A percentile compares a stretch with the other conserved stretches of the same genome.
These are phyloP conservation scores for Percopsis transmontana DNA, from an alignment of 2,113 vertebrate species.

Conservation along the genomic window DNA sequence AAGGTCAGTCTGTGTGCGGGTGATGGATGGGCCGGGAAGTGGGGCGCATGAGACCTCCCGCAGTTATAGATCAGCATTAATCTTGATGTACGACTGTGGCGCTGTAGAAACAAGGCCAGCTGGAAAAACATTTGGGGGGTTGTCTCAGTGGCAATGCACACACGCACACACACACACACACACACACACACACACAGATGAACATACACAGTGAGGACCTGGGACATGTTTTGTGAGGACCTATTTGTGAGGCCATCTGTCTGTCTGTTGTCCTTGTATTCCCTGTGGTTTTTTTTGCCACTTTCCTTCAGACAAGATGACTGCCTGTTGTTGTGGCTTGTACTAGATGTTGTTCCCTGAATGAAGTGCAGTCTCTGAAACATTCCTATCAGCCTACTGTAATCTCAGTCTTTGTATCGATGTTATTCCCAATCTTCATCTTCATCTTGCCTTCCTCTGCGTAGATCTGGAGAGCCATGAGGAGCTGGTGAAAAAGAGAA, in stretches of 20 bases:
- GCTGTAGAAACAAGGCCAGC: conserved; percentile 15
- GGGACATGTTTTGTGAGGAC: no score
- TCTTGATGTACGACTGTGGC: conserved; percentile 18
- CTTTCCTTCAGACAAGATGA: not conserved
- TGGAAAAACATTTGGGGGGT: not conserved
- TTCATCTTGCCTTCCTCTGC: not conserved
- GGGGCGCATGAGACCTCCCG: not conserved
- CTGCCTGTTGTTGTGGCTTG: not conserved
- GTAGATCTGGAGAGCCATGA: conserved; percentile 92
- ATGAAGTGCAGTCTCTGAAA: not conserved
- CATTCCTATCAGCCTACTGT: not conserved
- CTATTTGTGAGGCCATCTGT: no score
- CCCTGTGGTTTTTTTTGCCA: no score
- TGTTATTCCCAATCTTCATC: not conserved
- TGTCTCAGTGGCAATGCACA: not conserved
- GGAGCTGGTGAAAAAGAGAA: conserved; percentile 93
- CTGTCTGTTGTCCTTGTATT: not conserved
- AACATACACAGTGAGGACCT: not conserved
- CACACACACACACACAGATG: not conserved
- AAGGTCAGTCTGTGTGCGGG: conserved; percentile 79
- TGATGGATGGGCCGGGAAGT: not conserved
- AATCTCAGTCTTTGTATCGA: not conserved
- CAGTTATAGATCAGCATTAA: conserved; percentile 16
- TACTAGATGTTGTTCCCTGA: not conserved
- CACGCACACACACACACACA: not conserved